Evolutionary conservation across 2,888 invertebrate genomes (phyloP).

Genomic region (Apodemia arnacis): DNA sequence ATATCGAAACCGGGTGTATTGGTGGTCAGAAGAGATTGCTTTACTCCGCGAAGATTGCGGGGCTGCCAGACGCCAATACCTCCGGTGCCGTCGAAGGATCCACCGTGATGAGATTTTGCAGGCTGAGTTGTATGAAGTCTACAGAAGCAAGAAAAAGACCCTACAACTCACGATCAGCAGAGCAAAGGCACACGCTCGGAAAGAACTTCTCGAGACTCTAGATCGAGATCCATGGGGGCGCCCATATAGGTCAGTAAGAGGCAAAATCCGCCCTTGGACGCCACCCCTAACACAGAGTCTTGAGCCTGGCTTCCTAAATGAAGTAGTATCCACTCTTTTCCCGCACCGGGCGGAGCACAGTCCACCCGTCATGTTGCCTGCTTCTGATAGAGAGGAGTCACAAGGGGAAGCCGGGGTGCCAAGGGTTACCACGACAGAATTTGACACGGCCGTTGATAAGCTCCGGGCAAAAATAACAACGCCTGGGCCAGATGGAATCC

Average conservation of each 20-base stretch:
- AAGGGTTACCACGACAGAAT: not conserved
- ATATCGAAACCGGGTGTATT: conserved; percentile 33
- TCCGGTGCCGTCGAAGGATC: conserved; percentile 34
- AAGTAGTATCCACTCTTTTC: not conserved
- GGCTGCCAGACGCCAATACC: conserved; percentile 38
- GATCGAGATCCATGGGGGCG: not conserved
- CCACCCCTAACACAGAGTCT: not conserved
- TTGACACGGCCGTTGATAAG: not conserved
- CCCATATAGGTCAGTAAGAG: not conserved
- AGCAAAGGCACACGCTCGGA: not conserved
- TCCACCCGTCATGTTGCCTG: not conserved
- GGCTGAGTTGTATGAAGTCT: conserved; percentile 19
- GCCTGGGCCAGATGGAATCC: not conserved
- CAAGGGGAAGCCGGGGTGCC: too few species aligned
- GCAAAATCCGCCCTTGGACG: not conserved
- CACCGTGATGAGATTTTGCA: not conserved
- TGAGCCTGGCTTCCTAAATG: not conserved
- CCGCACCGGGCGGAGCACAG: not conserved
- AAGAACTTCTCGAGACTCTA: not conserved
- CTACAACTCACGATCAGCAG: not conserved
- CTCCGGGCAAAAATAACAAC: not conserved
- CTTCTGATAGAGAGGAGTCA: too few species aligned
- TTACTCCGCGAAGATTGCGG: conserved; percentile 37
- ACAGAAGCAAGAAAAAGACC: not conserved
- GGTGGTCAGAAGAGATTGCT: conserved; percentile 64